Evolutionary conservation across 2,888 invertebrate species (phyloP).

Genomic region (Noctua comes): DNA sequence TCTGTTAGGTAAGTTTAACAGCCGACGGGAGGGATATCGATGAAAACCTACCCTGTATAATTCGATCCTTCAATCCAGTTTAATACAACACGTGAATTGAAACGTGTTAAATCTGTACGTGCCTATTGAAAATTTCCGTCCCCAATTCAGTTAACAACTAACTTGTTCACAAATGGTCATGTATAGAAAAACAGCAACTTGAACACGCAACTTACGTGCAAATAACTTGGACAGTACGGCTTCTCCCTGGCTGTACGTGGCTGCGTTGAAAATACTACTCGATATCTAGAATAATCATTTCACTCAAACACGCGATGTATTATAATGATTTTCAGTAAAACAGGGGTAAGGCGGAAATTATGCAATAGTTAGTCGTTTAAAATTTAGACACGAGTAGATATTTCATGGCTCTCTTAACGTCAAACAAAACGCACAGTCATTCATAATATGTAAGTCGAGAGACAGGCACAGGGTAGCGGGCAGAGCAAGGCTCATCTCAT

Average conservation of each 20-base stretch:
- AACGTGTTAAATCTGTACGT: constrained; percentile 83
- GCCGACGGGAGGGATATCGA: constrained; percentile 39
- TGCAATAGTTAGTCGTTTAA: constrained; percentile 28
- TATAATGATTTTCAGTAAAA: constrained; percentile 48
- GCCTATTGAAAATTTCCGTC: constrained; percentile 84
- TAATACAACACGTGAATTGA: constrained; percentile 82
- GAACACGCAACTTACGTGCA: constrained; percentile 58
- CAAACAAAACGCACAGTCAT: constrained; percentile 67
- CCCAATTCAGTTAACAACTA: constrained; percentile 82
- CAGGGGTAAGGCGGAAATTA: constrained; percentile 54
- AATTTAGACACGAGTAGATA: constrained; percentile 13
- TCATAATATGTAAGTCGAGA: constrained; percentile 70
- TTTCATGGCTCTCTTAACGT: constrained; percentile 16
- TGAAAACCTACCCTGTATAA: constrained; percentile 59
- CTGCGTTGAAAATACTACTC: constrained; percentile 38
- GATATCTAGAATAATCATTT: constrained; percentile 51
- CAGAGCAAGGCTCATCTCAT: constrained; percentile 81
- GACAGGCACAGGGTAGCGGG: constrained; percentile 63
- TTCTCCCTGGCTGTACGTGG: constrained; percentile 47
- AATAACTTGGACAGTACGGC: constrained; percentile 65
- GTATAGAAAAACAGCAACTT: constrained; percentile 74
- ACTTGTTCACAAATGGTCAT: constrained; percentile 78
- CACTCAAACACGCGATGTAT: constrained; percentile 53
- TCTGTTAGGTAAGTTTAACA: constrained; percentile 19
- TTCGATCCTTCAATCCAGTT: constrained; percentile 66